These are phyloP conservation scores for Cydia amplana DNA, from an alignment of 1,140 invertebrate species.

Conservation along the genomic window DNA sequence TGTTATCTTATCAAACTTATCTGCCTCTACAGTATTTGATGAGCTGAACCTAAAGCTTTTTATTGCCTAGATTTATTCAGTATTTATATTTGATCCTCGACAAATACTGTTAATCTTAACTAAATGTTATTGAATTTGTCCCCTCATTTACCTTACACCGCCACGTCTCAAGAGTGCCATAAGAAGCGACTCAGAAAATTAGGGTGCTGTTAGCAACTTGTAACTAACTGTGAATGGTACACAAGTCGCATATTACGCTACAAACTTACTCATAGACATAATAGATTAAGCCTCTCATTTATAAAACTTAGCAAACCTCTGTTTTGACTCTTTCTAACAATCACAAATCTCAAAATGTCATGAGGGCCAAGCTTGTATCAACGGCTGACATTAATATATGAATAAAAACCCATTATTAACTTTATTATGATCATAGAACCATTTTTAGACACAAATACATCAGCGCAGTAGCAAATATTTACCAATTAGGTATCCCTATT, in stretches of 20 bases:
- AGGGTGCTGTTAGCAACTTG: not conserved
- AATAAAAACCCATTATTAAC: no score
- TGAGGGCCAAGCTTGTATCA: no score
- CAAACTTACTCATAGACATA: not conserved
- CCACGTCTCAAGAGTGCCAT: not conserved
- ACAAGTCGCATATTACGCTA: not conserved
- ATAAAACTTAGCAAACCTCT: not conserved
- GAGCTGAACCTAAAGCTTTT: slow-evolving; percentile 6
- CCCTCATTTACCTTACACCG: not conserved
- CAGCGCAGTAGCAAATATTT: no score
- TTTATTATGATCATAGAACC: no score
- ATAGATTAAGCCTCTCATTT: not conserved
- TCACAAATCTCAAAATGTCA: no score
- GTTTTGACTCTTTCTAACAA: not conserved
- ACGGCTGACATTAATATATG: no score
- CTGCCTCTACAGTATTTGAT: not conserved
- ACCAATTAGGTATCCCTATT: no score
- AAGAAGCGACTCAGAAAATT: not conserved
- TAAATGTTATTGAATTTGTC: not conserved
- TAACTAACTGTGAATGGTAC: not conserved
- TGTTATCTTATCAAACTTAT: slow-evolving; percentile 6
- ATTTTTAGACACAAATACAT: no score
- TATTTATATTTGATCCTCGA: not conserved
- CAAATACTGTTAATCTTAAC: not conserved
- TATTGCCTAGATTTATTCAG: not conserved